Percentiles rank a stretch among this genome's conserved stretches.
Evolutionary conservation across 92 coral and sea anemone genomes (phyloP).

Genomic region (Virgularia gustaviana): DNA sequence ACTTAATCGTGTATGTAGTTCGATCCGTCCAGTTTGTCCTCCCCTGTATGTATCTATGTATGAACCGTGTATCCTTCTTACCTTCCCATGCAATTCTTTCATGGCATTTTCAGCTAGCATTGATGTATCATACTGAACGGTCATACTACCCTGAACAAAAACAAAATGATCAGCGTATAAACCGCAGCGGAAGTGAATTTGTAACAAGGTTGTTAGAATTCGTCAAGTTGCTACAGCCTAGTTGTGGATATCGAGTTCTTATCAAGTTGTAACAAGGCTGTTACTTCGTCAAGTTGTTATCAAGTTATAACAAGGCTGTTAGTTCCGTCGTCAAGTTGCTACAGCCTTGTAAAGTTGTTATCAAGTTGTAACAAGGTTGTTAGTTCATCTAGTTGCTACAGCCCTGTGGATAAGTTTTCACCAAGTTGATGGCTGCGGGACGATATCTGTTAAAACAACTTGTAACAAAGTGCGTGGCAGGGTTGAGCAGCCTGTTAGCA

Average conservation of each 20-base stretch:
- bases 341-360: too few relatives aligned
- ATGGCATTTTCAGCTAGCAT: constrained; percentile 47
- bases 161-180: background rate
- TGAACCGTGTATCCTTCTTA: background rate
- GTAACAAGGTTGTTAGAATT: background rate
- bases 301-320: too few relatives aligned
- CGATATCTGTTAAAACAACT: too few relatives aligned
- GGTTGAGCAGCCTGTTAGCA: too few relatives aligned
- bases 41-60: background rate
- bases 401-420: too few relatives aligned
- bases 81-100: constrained; percentile 62
- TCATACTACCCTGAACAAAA: constrained; percentile 60
- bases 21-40: background rate
- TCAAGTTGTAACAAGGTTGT: background rate
- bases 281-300: too few relatives aligned
- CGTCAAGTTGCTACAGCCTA: background rate
- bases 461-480: too few relatives aligned
- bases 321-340: too few relatives aligned
- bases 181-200: background rate
- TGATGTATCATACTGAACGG: constrained; percentile 50
- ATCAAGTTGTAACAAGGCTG: too few relatives aligned
- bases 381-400: too few relatives aligned
- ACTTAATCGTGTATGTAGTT: background rate
- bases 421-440: too few relatives aligned
- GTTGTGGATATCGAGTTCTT: too few relatives aligned